Base-by-base conservation (phyloP, 2,797 vertebrate genomes). In the Melanotaenia boesemani region DNA sequence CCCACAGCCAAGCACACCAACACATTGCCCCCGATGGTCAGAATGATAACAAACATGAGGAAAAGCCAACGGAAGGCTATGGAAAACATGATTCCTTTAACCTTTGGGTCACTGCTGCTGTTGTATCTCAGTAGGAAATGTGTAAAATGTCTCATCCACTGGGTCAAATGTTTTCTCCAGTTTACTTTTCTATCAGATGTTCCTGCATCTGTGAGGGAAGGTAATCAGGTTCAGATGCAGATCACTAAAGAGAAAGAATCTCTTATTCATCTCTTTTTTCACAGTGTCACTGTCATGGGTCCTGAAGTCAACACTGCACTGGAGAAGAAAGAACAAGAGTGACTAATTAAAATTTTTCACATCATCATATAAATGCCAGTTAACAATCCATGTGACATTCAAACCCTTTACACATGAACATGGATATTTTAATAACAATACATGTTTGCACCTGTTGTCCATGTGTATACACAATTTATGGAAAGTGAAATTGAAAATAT, bases 1-100 rank as follows among this genome's bases (percentile, higher is more conserved):
- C 93, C 95, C 37, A 99, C 96, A 0, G 96, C 97, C 90, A 99
- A 86, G 74, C 97, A 99, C 30, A 99, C 97, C 0, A 98, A 81
- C 78, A 97, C 83, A 1, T 99, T 99, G n/a, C 97, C 97, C 0
- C 93, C 93, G 0, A 98, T 70, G 4, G 95, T 98, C 82, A 97
- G 46, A 36, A 94, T 2, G 22, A 98, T 97, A 56, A 99, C 93
- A 44, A 70, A 48, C 6, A 88, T 4, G 20, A 99, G 94, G 52
- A 92, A 85, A 24, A 93, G 20, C 57, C 94, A 96, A 0, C 94
- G 87, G 7, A 96, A 61, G 58, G 92, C 55, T n/a, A 78, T 94
- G 67, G 87, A 70, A 39, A 91, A 76, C 91, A 94, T 93, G 79
- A 67, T 77, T 81, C 26, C 39, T 67, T 72, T 57, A 57, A 52